phyloP scores from a whole-genome alignment of 2,113 vertebrate species.

The Notechis scutatus region DNA sequence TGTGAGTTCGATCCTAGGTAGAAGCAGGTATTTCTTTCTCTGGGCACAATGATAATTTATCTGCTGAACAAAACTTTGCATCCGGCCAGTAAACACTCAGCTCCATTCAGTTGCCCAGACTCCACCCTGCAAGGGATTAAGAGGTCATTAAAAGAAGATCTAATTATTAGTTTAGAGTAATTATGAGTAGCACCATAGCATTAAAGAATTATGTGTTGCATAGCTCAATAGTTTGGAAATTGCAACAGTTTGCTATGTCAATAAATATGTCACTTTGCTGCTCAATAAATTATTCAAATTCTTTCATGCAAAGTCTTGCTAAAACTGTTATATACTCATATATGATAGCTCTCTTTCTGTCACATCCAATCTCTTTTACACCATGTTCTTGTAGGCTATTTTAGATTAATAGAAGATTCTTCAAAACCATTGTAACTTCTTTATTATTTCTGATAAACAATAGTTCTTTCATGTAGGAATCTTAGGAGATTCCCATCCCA shows the following conservation, averaged over 20 bases:
- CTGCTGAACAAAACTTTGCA: too few species aligned
- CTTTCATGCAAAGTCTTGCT: neutral
- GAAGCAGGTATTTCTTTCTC: too few species aligned
- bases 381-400: neutral
- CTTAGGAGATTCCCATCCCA: neutral
- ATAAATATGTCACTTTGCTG: too few species aligned
- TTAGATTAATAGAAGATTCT: neutral
- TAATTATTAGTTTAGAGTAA: neutral
- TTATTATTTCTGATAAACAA: neutral
- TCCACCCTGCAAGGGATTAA: too few species aligned
- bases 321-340: neutral
- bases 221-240: neutral
- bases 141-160: neutral
- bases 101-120: too few species aligned
- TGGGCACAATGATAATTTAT: too few species aligned
- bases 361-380: neutral
- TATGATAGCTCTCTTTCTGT: neutral
- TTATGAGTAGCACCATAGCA: neutral
- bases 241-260: neutral
- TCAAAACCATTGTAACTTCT: neutral
- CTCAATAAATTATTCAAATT: neutral
- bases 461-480: neutral
- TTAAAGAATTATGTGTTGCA: neutral
- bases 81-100: too few species aligned
- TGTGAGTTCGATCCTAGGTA: too few species aligned